Conservation (phyloP, 2,797 vertebrate species). For the Gymnoscopelus braueri region DNA sequence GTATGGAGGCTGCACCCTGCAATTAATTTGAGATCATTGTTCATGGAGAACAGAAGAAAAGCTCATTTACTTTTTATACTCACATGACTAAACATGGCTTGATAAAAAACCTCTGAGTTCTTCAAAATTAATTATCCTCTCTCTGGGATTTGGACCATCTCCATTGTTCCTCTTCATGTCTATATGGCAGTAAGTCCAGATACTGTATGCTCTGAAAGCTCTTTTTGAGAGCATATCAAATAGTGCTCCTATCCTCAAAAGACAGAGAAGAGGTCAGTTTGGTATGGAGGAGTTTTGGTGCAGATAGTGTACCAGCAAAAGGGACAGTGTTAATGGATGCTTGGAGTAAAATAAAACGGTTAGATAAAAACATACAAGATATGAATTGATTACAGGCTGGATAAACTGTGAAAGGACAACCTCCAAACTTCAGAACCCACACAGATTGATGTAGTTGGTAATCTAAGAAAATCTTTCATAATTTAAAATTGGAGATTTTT, state of each 20-base stretch:
- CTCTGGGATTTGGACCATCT: constrained; percentile 63
- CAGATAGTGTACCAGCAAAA: constrained; percentile 6
- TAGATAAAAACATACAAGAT: neutral
- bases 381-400: too few species aligned
- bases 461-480: constrained; percentile 11
- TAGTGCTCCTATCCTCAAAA: constrained; percentile 10
- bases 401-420: too few species aligned
- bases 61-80: constrained; percentile 77
- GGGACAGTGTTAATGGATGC: constrained; percentile 17
- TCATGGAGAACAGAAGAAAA: constrained; percentile 73
- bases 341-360: constrained; percentile 5
- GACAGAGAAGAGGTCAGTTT: neutral
- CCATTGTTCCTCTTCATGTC: constrained; percentile 58
- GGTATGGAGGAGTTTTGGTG: constrained; percentile 16
- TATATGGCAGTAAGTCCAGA: constrained; percentile 36
- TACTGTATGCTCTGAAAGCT: constrained; percentile 44
- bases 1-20: constrained; percentile 41
- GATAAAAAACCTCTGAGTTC: constrained; percentile 44
- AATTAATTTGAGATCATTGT: constrained; percentile 76
- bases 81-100: constrained; percentile 65
- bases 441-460: too few species aligned
- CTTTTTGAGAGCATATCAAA: constrained; percentile 54
- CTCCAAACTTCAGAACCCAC: too few species aligned
- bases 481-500: constrained; percentile 18
- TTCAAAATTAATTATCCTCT: constrained; percentile 76